Evolutionary conservation across 2,888 invertebrate species (phyloP).

Genomic region (Agrochola circellaris): DNA sequence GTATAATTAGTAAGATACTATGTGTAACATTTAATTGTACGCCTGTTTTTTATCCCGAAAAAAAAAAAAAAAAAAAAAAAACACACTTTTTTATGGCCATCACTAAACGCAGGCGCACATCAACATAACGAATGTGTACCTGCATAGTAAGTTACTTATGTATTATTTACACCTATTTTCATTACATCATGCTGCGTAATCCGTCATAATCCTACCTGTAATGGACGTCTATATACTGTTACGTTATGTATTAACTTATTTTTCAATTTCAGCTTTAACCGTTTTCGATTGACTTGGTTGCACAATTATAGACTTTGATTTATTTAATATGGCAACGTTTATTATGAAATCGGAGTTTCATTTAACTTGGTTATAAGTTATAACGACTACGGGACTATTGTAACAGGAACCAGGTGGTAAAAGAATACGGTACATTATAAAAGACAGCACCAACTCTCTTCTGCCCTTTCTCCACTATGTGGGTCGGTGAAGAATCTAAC

Average conservation of each 20-base stretch:
- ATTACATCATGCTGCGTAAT: constrained; percentile 11
- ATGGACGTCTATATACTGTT: constrained; percentile 6
- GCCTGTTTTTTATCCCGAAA: too few relatives aligned
- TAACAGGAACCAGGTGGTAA: neutral
- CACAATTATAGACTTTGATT: constrained; percentile 30
- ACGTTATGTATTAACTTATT: neutral
- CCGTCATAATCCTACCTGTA: constrained; percentile 19
- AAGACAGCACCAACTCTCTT: neutral
- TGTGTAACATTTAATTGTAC: too few relatives aligned
- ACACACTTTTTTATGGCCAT: too few relatives aligned
- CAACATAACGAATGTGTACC: neutral
- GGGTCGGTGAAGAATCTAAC: too few relatives aligned
- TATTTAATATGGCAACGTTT: neutral
- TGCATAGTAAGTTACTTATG: neutral
- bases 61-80: too few relatives aligned
- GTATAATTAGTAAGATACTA: too few relatives aligned
- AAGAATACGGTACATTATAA: neutral
- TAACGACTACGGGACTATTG: neutral
- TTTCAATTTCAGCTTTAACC: neutral
- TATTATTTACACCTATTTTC: constrained; percentile 13
- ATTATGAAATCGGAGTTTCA: neutral
- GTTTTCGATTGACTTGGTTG: neutral
- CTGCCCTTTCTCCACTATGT: too few relatives aligned
- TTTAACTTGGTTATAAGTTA: neutral
- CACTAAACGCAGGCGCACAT: neutral